These are phyloP conservation scores for Antechinus stuartii DNA, from an alignment of 2,113 vertebrate species.

Conservation along the genomic window DNA sequence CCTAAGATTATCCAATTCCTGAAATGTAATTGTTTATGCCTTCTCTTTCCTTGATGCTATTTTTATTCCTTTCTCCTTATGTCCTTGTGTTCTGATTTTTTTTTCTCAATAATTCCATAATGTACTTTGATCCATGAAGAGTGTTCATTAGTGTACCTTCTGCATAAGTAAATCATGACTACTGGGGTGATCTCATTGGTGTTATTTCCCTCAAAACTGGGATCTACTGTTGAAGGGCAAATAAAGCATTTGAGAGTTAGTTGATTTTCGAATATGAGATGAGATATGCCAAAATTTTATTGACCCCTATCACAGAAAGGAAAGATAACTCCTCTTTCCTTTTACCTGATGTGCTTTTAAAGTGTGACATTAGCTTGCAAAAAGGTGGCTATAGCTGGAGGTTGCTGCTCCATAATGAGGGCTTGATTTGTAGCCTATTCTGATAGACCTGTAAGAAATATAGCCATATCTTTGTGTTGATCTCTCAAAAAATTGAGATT, in stretches of 20 bases:
- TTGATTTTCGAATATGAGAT: neutral
- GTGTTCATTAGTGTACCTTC: neutral
- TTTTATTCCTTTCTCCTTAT: conserved; percentile 33
- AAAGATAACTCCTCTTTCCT: neutral
- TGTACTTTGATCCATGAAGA: conserved; percentile 16
- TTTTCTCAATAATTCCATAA: conserved; percentile 32
- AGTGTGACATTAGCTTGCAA: neutral
- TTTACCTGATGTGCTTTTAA: neutral
- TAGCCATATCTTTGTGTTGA: neutral
- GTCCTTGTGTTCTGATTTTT: neutral
- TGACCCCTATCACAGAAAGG: neutral
- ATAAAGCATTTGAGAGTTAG: neutral
- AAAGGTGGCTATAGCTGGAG: neutral
- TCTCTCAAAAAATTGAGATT: neutral
- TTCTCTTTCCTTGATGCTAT: conserved; percentile 48
- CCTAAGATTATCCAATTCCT: conserved; percentile 30
- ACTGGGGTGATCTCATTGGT: neutral
- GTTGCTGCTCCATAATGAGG: too few relatives aligned
- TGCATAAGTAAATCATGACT: neutral
- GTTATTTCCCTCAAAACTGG: neutral
- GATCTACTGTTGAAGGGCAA: neutral
- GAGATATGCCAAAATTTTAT: neutral
- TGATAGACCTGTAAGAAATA: neutral
- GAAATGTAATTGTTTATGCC: conserved; percentile 27
- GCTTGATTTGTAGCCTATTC: neutral